These are phyloP conservation scores for Lemur catta DNA, from an alignment of 2,797 vertebrate species.

Conservation along the genomic window DNA sequence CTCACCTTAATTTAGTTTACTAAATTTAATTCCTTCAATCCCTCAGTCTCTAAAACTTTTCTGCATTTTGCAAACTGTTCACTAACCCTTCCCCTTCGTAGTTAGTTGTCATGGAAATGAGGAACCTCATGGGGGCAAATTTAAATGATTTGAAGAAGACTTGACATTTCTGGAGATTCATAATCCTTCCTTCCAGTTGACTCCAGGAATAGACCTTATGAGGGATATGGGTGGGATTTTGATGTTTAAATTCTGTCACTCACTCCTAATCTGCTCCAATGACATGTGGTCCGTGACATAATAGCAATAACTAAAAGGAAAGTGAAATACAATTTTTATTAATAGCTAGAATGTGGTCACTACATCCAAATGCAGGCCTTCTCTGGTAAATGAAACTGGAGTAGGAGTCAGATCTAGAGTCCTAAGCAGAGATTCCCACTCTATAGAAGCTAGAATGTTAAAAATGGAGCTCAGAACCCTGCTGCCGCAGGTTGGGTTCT, in stretches of 20 bases:
- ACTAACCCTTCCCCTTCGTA: conserved; percentile 8
- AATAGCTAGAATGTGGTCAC: conserved; percentile 45
- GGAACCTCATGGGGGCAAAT: conserved; percentile 49
- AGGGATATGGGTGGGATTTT: conserved; percentile 6
- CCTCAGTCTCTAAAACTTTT: background rate
- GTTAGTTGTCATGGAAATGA: conserved; percentile 69
- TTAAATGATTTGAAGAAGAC: conserved; percentile 59
- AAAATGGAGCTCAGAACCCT: background rate
- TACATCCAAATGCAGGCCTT: conserved; percentile 8
- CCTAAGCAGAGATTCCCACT: background rate
- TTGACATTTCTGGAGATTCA: conserved; percentile 58
- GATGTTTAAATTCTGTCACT: conserved; percentile 39
- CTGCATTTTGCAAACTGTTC: conserved; percentile 36
- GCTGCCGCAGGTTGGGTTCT: background rate
- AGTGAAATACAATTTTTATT: conserved; percentile 54
- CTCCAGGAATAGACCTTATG: conserved; percentile 41
- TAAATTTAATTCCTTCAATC: conserved; percentile 51
- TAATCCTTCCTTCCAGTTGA: conserved; percentile 27
- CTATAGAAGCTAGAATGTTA: background rate
- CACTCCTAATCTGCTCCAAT: conserved; percentile 38
- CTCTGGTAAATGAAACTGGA: background rate
- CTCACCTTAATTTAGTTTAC: conserved; percentile 19
- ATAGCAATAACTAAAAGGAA: conserved; percentile 45
- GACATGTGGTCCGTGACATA: conserved; percentile 38
- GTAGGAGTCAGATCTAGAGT: conserved; percentile 16